Conservation (phyloP, 2,797 vertebrate species). For the Spinus pinus region DNA sequence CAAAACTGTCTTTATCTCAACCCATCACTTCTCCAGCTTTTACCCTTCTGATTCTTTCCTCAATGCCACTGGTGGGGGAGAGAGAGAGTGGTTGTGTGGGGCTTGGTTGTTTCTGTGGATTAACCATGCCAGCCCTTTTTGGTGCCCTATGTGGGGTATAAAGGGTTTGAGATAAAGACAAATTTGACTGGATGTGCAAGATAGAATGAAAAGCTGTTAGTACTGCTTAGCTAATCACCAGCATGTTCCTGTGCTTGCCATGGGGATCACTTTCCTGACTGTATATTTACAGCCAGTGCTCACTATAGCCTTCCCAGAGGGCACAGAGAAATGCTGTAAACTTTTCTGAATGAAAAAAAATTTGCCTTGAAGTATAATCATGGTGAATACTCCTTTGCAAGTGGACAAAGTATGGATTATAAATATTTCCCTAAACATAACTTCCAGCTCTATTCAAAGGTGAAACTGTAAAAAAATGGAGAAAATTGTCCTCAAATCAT, state of each 20-base stretch:
- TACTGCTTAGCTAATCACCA: neutral
- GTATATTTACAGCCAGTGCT: neutral
- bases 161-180: too few relatives aligned
- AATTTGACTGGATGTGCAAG: neutral
- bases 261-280: neutral
- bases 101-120: neutral
- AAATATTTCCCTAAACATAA: neutral
- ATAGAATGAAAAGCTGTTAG: neutral
- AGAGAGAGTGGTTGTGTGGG: neutral
- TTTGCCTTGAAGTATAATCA: neutral
- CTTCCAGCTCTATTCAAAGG: neutral
- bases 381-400: neutral
- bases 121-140: neutral
- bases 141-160: rapidly evolving
- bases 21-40: neutral
- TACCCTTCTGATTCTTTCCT: rapidly evolving
- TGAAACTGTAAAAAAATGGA: neutral
- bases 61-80: neutral
- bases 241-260: neutral
- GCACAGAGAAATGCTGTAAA: neutral
- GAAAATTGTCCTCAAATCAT: neutral
- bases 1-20: neutral
- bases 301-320: neutral
- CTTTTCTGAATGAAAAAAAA: neutral
- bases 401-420: neutral